phyloP scores from a whole-genome alignment of 1,140 invertebrate species.

The Atta cephalotes region DNA sequence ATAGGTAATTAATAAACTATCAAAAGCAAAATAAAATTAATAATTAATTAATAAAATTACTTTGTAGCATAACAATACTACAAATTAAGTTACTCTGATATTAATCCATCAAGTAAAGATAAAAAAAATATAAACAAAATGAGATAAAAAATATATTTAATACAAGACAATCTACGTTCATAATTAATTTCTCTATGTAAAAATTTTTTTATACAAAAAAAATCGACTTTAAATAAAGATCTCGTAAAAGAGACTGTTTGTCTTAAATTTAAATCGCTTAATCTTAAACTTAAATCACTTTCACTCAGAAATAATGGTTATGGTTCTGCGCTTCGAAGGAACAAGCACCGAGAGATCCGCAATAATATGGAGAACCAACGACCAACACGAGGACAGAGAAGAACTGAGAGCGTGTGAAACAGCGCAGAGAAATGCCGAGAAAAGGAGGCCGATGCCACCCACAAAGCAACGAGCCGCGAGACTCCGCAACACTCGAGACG shows the following conservation, averaged over 20 bases:
- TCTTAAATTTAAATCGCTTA: neutral
- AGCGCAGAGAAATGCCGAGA: slow-evolving; percentile 23
- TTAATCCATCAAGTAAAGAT: neutral
- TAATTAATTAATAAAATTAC: too few species aligned
- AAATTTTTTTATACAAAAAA: neutral
- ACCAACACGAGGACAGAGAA: slow-evolving; percentile 2
- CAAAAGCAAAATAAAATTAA: too few species aligned
- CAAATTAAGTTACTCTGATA: neutral
- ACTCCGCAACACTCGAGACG: slow-evolving; percentile 69
- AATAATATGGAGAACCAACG: slow-evolving; percentile 34
- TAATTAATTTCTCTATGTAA: neutral
- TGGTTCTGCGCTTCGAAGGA: neutral
- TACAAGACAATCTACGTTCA: neutral
- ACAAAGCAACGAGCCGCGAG: slow-evolving; percentile 59
- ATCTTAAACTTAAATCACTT: slow-evolving; percentile 2
- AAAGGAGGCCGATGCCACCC: slow-evolving; percentile 65
- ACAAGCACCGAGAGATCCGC: neutral
- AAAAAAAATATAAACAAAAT: neutral
- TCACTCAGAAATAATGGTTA: slow-evolving; percentile 15
- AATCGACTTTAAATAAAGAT: slow-evolving; percentile 18
- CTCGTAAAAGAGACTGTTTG: neutral
- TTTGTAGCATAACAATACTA: neutral
- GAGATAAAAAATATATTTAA: neutral
- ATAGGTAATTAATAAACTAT: neutral
- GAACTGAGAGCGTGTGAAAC: slow-evolving; percentile 31